Evolutionary conservation across 2,888 invertebrate species (phyloP), one percentile per base, ranked within the genome.

Genomic region (Rhingia rostrata): DNA sequence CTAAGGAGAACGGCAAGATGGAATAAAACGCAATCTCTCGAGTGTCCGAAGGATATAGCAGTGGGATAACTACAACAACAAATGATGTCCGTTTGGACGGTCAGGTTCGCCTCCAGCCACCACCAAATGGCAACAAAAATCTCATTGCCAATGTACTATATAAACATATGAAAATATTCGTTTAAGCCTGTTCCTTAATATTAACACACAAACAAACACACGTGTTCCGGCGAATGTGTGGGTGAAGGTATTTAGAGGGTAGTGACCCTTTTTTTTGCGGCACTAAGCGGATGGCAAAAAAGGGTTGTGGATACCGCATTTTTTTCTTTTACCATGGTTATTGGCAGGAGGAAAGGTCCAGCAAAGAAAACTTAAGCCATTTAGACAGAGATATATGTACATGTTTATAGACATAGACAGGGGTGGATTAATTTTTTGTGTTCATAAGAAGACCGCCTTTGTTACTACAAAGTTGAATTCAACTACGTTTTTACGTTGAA

Each of bases 11-110:
- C 53, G 70, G 75, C 83, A 80, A 84, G 84, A 84, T 84, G 84
- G 74, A 80, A 84, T 84, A 80, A 80, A 84, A 84, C 84, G 74
- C 84, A 80, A 84, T 84, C 74, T 84, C 80, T 69, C 64, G 80
- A 84, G 84, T 84, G 74, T 84, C 80, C 84, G 70, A 61, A 70
- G 80, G 69, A 80, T 22, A 22, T 37, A 81, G 39, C 69, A 74
- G 73, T 63, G 43, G 32, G 4, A 39, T 64, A 72, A 49, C 22
- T 22, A 22, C 70, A 78, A 78, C 77, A 69, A 39, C 72, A 78
- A 82, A 82, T 82, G 83, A 78, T 83, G 78, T 78, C 83, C 82
- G 70, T 61, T 78, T 22, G 22, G 22, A 22, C 49, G 61, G 82
- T 78, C 37, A 49, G 54, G 12, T 10, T 47, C 45, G 32, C 12